These are phyloP conservation scores for Dryas iulia DNA, from an alignment of 1,140 invertebrate species.

Conservation along the genomic window DNA sequence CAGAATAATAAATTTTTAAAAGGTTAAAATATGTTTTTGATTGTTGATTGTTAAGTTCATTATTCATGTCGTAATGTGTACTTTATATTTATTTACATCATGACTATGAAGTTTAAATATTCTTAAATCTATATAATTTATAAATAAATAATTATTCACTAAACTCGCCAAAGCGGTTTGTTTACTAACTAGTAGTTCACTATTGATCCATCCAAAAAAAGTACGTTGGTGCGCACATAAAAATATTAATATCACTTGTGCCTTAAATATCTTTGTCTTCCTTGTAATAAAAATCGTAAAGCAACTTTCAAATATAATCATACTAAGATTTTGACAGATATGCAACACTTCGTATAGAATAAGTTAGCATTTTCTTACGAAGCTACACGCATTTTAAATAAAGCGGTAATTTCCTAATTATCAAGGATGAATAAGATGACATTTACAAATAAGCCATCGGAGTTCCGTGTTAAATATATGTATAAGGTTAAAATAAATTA, in stretches of 20 bases:
- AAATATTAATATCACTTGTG: not conserved
- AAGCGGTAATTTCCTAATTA: not conserved
- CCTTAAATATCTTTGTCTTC: not conserved
- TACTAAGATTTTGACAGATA: too few relatives aligned
- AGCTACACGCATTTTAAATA: not conserved
- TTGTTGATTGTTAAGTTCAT: too few relatives aligned
- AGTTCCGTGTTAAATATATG: not conserved
- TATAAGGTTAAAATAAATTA: not conserved
- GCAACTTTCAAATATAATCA: too few relatives aligned
- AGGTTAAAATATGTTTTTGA: too few relatives aligned
- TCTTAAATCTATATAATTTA: not conserved
- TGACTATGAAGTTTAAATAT: not conserved
- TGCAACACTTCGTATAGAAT: too few relatives aligned
- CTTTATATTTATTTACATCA: too few relatives aligned
- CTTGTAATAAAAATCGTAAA: not conserved
- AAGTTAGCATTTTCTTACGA: not conserved
- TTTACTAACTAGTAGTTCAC: not conserved
- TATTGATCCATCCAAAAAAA: not conserved
- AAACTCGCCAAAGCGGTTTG: not conserved
- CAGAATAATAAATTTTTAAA: too few relatives aligned
- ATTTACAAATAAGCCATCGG: not conserved
- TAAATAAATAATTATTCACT: not conserved
- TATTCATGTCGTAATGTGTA: too few relatives aligned
- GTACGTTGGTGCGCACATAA: not conserved
- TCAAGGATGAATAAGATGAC: not conserved